A percentile compares a stretch with the other conserved stretches of the same genome.
These are phyloP conservation scores for Lepidocyrtinus sp. DNA, from an alignment of 2,888 invertebrate genomes.

Conservation along the genomic window DNA sequence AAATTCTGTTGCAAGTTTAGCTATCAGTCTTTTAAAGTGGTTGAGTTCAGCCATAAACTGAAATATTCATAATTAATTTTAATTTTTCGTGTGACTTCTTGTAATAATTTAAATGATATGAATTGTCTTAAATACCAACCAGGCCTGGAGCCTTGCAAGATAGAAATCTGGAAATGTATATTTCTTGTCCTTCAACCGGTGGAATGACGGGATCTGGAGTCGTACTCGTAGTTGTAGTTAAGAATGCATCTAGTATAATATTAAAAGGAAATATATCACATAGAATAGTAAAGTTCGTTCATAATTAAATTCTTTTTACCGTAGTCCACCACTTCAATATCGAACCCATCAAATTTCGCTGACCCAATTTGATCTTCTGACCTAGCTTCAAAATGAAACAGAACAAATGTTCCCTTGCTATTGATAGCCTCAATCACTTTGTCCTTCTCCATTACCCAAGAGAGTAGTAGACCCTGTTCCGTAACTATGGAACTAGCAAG, in stretches of 20 bases:
- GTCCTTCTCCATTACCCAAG: conserved; percentile 41
- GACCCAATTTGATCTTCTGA: neutral
- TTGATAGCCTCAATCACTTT: conserved; percentile 40
- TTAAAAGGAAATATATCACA: conserved; percentile 13
- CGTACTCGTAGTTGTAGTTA: conserved; percentile 40
- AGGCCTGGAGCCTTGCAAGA: conserved; percentile 42
- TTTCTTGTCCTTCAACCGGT: conserved; percentile 9
- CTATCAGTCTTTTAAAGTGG: conserved; percentile 32
- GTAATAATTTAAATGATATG: no score
- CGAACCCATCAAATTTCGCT: conserved; percentile 50
- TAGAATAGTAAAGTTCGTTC: neutral
- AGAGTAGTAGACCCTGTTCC: conserved; percentile 54
- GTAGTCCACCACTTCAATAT: conserved; percentile 52
- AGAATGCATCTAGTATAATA: neutral
- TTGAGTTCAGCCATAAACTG: conserved; percentile 50
- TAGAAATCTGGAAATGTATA: conserved; percentile 53
- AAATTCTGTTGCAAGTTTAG: conserved; percentile 42
- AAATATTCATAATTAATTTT: no score
- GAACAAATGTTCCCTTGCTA: conserved; percentile 49
- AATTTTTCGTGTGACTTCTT: no score
- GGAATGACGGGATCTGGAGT: conserved; percentile 30
- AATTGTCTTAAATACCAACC: no score
- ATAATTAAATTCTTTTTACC: no score
- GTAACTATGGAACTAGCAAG: conserved; percentile 42
- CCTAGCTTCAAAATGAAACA: conserved; percentile 53